Evolutionary conservation across 2,888 invertebrate species (phyloP).

Genomic region (Diplazon laetatorius): DNA sequence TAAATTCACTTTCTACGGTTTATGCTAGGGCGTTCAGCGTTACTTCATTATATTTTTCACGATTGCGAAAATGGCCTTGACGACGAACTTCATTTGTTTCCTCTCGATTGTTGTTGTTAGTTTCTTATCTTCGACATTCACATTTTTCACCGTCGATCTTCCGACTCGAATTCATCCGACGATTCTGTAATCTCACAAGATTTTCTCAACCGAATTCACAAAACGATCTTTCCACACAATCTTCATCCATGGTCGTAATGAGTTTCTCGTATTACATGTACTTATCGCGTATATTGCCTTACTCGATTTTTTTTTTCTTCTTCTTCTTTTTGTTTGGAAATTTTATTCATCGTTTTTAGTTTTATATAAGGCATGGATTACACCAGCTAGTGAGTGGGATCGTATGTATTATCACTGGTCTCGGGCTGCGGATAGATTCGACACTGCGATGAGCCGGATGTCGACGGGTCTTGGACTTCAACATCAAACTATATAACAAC

Average conservation of each 20-base stretch:
- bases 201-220: neutral
- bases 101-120: slow-evolving; percentile 2
- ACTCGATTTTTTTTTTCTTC: no score
- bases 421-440: no score
- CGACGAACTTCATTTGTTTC: slow-evolving; percentile 10
- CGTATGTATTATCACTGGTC: no score
- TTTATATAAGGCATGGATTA: slow-evolving; percentile 80
- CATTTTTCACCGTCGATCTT: neutral
- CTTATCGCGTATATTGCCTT: slow-evolving; percentile 59
- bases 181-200: slow-evolving; percentile 3
- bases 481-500: slow-evolving; percentile 69
- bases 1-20: slow-evolving; percentile 9
- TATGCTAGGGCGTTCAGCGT: slow-evolving; percentile 2
- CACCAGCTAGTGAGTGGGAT: no score
- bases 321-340: slow-evolving; percentile 51
- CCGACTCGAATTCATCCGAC: no score
- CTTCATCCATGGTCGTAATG: neutral
- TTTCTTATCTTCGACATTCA: neutral
- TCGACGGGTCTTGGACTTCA: slow-evolving; percentile 58
- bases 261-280: slow-evolving; percentile 31
- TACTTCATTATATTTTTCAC: slow-evolving; percentile 22
- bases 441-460: no score
- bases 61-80: slow-evolving; percentile 20
- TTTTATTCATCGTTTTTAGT: slow-evolving; percentile 67
- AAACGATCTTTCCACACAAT: neutral